Base-by-base conservation (phyloP, 2,797 vertebrate genomes). In the Hoplostethus mediterraneus region DNA sequence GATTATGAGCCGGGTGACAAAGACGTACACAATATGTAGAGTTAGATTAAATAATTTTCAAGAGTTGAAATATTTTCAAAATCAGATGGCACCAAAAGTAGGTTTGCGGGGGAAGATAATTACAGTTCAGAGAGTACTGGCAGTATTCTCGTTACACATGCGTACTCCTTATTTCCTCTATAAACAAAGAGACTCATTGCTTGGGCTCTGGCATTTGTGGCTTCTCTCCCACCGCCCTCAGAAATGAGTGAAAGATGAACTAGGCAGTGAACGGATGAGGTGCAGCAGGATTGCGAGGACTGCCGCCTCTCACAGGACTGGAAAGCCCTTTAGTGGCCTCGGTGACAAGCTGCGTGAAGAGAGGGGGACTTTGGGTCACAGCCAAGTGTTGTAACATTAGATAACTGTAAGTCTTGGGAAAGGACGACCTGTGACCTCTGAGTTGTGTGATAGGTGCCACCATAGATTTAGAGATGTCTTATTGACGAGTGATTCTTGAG, bases 151-250 rank as follows among this genome's bases (percentile, higher is more conserved):
- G 57, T 93, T 88, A 83, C 83, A 84, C 72, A 86, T 86, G 80
- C 81, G 81, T 83, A 85, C 85, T 87, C 85, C 80, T 83, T 79
- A 71, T 91, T 89, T 92, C 87, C 85, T 90, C 82, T 85, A 73
- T 90, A 91, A 93, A 92, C 90, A 93, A 87, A 90, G 83, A 33
- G 78, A 75, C 84, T 88, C 89, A 88, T 90, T 92, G 89, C 89
- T 86, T 71, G 65, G 79, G 56, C 82, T 84, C 80, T 89, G 80
- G 84, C 82, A 77, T 89, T 90, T 87, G 87, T 87, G 84, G 88
- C 82, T 86, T 88, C 74, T 85, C 71, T 90, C 75, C 75, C 68
- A 79, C 87, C 83, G 73, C 87, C 82, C 75, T 83, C 71, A 89
- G 81, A 88, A 88, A 86, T 63, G 67, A 87, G 82, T 85, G 82